Evolutionary conservation across 2,113 vertebrate genomes (phyloP), one percentile per base, ranked within the genome.

Genomic region (Lepisosteus oculatus): DNA sequence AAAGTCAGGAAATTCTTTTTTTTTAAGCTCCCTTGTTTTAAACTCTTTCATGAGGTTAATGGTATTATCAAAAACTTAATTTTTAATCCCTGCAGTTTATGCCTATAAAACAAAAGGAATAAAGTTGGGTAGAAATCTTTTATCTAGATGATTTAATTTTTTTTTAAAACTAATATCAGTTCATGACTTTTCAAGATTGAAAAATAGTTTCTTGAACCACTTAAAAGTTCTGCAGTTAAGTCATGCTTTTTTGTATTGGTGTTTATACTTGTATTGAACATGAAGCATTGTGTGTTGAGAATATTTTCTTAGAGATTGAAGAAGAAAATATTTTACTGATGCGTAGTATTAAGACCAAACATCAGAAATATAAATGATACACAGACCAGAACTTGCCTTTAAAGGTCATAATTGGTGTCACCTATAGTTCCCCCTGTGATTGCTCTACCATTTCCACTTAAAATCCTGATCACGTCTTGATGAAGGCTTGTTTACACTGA

Each of bases 31-130:
- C 61, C 57, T 45, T 29, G 8, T 65, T 42, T 74, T 73, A 68
- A 54, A 59, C 45, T 70, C 44, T 29, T 72, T 47, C 62, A 70
- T 13, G 64, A 61, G 41, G 67, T 68, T 69, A 66, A 72, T 78
- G 42, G 72, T 45, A 66, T 74, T 65, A 41, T 43, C 55, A 6
- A 64, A 77, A 55, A 64, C 43, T 70, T 42, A 4, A 29, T 17
- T 44, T 17, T n/a, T 70, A 45, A 2, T 29, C 29, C 41, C 29
- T 61, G 7, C 6, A 6, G 9, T 66, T 64, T 8, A 44, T 65
- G n/a, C 55, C 14, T 69, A n/a, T 59, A 43, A 41, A 55, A 68
- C 29, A 68, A 11, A 8, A 7, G 41, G 6, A 41, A 55, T 7
- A 54, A 14, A 11, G 54, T 17, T 13, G 64, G 14, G 54, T 12